Evolutionary conservation across 2,888 invertebrate genomes (phyloP).

Genomic region (Adelphocoris suturalis): DNA sequence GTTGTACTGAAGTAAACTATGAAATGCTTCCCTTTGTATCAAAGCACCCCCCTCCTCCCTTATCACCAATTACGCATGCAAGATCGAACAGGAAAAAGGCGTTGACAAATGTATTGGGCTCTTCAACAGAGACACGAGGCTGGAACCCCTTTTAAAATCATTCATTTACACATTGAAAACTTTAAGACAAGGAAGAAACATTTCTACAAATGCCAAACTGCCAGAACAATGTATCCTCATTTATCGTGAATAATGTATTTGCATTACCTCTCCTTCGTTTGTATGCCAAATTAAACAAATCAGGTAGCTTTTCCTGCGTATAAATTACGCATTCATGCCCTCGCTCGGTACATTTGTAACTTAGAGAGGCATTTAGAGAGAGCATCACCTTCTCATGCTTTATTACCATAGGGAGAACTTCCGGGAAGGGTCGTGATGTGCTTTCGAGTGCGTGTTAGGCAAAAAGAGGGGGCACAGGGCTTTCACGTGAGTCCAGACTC

Average conservation of each 20-base stretch:
- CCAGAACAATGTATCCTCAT: no score
- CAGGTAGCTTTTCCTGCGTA: neutral
- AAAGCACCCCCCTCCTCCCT: no score
- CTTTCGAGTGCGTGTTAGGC: slow-evolving; percentile 5
- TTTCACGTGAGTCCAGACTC: neutral
- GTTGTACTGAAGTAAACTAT: no score
- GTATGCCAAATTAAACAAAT: neutral
- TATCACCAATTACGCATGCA: no score
- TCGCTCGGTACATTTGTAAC: slow-evolving; percentile 23
- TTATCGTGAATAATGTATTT: no score
- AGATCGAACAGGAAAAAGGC: no score
- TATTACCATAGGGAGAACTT: slow-evolving; percentile 30
- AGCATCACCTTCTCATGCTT: slow-evolving; percentile 26
- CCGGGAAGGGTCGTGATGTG: neutral
- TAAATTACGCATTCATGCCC: slow-evolving; percentile 6
- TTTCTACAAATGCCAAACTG: neutral
- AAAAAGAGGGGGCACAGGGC: neutral
- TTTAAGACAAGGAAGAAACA: neutral
- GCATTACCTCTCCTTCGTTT: neutral
- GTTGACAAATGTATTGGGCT: no score
- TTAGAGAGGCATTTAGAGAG: slow-evolving; percentile 15
- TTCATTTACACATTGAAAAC: no score
- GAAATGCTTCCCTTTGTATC: no score
- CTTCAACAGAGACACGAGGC: no score
- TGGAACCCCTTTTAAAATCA: no score